A percentile compares a stretch with the other conserved stretches of the same genome.
These are phyloP conservation scores for Stictonetta naevosa DNA, from an alignment of 2,113 vertebrate species.

Conservation along the genomic window DNA sequence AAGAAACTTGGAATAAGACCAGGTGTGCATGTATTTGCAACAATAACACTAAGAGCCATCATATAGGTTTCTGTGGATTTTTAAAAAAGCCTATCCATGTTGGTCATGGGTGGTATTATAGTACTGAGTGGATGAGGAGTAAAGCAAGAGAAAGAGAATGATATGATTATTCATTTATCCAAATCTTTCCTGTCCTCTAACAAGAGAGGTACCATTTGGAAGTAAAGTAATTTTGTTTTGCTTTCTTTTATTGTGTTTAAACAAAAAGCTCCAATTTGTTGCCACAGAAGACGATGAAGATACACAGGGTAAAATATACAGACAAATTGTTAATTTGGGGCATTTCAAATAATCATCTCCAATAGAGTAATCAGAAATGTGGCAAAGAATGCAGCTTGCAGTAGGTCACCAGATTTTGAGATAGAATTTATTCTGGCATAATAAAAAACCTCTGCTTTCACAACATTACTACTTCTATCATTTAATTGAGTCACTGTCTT, in stretches of 20 bases:
- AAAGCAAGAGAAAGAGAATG: not conserved
- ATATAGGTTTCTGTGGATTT: not conserved
- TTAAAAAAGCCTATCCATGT: not conserved
- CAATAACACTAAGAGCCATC: not conserved
- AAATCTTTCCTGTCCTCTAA: not conserved
- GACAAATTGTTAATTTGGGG: not conserved
- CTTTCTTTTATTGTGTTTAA: not conserved
- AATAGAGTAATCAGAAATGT: not conserved
- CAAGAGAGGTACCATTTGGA: not conserved
- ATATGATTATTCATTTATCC: not conserved
- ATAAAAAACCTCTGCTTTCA: not conserved
- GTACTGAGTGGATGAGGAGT: not conserved
- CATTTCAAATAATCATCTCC: not conserved
- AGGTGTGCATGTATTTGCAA: not conserved
- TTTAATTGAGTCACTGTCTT: not conserved
- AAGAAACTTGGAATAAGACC: not conserved
- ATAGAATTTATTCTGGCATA: not conserved
- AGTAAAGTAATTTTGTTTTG: not conserved
- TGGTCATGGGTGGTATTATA: not conserved
- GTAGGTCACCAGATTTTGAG: not conserved
- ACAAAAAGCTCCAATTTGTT: not conserved
- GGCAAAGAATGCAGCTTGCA: not conserved
- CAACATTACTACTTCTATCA: not conserved
- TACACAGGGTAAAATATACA: not conserved
- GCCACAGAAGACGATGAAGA: not conserved